Evolutionary conservation across 2,113 vertebrate species (phyloP).

Genomic region (Poeciliopsis turrubarensis): DNA sequence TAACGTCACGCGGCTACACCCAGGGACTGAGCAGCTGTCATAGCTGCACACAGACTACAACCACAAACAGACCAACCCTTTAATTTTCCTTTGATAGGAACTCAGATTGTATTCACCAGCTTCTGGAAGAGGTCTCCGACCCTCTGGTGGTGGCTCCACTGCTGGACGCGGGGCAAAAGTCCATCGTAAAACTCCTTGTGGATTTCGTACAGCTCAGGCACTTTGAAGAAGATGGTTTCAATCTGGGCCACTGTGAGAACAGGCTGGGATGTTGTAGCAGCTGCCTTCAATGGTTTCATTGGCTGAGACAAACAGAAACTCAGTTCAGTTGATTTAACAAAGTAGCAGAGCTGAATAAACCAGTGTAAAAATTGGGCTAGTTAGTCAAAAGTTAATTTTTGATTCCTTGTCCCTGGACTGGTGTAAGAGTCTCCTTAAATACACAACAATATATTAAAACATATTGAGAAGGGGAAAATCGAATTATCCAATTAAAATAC

Average conservation of each 20-base stretch:
- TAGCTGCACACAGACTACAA: background rate
- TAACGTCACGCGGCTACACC: constrained; percentile 18
- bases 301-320: constrained; percentile 79
- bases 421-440: too few relatives aligned
- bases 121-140: constrained; percentile 99
- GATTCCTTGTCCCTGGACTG: too few relatives aligned
- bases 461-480: too few relatives aligned
- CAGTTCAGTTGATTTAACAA: background rate
- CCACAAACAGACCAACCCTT: background rate
- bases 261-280: constrained; percentile 96
- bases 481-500: too few relatives aligned
- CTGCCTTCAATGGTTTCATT: constrained; percentile 97
- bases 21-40: constrained; percentile 10
- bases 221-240: constrained; percentile 99
- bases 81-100: background rate
- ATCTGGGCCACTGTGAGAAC: constrained; percentile 93
- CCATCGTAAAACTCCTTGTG: constrained; percentile 97
- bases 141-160: constrained; percentile 95
- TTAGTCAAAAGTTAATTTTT: background rate
- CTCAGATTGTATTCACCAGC: constrained; percentile 80
- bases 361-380: too few relatives aligned
- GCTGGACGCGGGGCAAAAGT: constrained; percentile 91
- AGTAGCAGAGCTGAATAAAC: background rate
- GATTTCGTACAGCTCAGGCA: constrained; percentile 97
- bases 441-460: too few relatives aligned